Evolutionary conservation across 2,797 vertebrate genomes (phyloP).

Genomic region (Pagetopsis macropterus): DNA sequence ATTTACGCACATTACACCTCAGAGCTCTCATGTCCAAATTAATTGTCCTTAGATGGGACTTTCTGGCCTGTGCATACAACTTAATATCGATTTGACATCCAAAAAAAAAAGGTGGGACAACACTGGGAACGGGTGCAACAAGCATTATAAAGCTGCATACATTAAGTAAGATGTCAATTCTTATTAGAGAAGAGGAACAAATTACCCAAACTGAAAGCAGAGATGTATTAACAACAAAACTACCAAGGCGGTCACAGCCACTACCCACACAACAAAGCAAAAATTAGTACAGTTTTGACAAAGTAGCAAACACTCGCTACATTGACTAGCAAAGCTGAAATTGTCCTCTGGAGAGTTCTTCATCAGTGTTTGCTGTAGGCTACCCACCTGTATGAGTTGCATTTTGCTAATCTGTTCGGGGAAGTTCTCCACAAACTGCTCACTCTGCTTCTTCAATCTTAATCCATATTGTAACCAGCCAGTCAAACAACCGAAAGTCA

Average conservation of each 20-base stretch:
- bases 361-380: not conserved
- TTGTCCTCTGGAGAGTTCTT: too few species aligned
- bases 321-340: too few species aligned
- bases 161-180: not conserved
- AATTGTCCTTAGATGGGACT: not conserved
- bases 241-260: not conserved
- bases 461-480: not conserved
- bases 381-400: not conserved
- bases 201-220: not conserved
- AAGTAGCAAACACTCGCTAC: not conserved
- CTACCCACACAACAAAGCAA: not conserved
- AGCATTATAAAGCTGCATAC: not conserved
- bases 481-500: not conserved
- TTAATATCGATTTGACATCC: not conserved
- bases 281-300: not conserved
- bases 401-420: too few species aligned
- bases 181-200: not conserved
- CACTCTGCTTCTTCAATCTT: too few species aligned
- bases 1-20: too few species aligned
- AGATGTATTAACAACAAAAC: not conserved
- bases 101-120: not conserved
- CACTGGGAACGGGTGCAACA: not conserved
- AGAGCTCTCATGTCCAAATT: not conserved
- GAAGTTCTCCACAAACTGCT: too few species aligned
- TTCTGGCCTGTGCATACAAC: not conserved